These are phyloP conservation scores for Brotula barbata DNA, from an alignment of 2,797 vertebrate species.

Conservation along the genomic window DNA sequence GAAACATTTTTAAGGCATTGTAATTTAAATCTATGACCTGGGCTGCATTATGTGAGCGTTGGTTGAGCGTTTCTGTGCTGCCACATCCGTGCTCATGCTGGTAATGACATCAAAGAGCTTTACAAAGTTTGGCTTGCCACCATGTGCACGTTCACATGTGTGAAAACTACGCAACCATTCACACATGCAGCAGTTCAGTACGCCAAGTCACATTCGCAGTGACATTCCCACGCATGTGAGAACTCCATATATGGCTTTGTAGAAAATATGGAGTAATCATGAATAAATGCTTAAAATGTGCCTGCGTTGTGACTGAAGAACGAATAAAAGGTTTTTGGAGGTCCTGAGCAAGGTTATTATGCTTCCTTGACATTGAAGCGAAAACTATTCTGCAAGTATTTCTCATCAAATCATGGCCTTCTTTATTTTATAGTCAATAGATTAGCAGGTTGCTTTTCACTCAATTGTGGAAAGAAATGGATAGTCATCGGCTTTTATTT, in stretches of 20 bases:
- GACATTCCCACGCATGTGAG: constrained; percentile 68
- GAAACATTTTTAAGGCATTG: no score
- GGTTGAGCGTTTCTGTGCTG: neutral
- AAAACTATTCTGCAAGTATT: no score
- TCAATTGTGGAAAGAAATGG: no score
- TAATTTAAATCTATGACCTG: no score
- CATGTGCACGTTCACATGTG: constrained; percentile 40
- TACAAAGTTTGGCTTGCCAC: constrained; percentile 37
- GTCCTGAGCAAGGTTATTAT: no score
- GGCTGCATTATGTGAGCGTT: no score
- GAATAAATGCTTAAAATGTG: constrained; percentile 23
- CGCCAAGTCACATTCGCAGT: constrained; percentile 52
- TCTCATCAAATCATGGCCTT: no score
- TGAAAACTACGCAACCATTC: constrained; percentile 54
- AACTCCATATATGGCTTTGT: constrained; percentile 22
- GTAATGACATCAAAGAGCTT: constrained; percentile 16
- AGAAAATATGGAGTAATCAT: constrained; percentile 7
- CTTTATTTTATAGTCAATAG: no score
- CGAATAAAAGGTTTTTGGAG: neutral
- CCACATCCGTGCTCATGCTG: neutral
- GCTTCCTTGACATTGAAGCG: no score
- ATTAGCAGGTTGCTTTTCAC: no score
- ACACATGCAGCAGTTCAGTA: constrained; percentile 32
- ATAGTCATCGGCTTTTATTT: neutral
- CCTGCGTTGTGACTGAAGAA: constrained; percentile 13